These are phyloP conservation scores for Spea hammondii DNA, from an alignment of 2,797 vertebrate species.

Conservation along the genomic window DNA sequence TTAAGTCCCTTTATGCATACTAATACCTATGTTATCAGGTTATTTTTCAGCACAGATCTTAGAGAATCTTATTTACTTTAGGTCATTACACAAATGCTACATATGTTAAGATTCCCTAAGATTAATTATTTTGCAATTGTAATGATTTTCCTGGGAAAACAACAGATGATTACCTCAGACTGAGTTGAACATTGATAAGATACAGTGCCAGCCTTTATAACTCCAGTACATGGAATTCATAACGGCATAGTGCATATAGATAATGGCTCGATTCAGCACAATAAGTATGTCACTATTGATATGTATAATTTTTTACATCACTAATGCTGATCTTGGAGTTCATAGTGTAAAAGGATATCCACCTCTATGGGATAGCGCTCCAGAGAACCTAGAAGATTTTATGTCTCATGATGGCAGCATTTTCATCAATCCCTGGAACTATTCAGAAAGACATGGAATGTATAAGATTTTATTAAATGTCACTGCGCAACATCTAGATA, in stretches of 20 bases:
- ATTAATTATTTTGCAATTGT: not conserved
- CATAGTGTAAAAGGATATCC: slow-evolving; percentile 64
- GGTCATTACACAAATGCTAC: too few relatives aligned
- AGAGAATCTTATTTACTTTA: too few relatives aligned
- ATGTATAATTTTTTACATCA: not conserved
- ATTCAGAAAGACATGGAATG: slow-evolving; percentile 70
- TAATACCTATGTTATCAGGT: too few relatives aligned
- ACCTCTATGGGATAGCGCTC: slow-evolving; percentile 68
- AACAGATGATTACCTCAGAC: not conserved
- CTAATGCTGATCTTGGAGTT: slow-evolving; percentile 13
- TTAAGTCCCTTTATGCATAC: not conserved
- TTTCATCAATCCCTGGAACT: slow-evolving; percentile 74
- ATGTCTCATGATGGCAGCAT: slow-evolving; percentile 54
- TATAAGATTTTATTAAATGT: slow-evolving; percentile 72
- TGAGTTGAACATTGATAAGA: not conserved
- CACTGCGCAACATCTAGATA: slow-evolving; percentile 71
- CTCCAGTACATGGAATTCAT: not conserved
- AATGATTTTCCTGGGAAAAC: slow-evolving; percentile 14
- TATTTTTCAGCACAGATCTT: too few relatives aligned
- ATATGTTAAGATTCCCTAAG: too few relatives aligned
- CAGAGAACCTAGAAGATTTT: slow-evolving; percentile 63
- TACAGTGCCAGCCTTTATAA: not conserved
- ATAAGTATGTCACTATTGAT: not conserved
- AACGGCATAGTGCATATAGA: not conserved
- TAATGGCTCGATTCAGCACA: not conserved